Base-by-base conservation (phyloP, 2,113 vertebrate genomes). In the Anolis sagrei region DNA sequence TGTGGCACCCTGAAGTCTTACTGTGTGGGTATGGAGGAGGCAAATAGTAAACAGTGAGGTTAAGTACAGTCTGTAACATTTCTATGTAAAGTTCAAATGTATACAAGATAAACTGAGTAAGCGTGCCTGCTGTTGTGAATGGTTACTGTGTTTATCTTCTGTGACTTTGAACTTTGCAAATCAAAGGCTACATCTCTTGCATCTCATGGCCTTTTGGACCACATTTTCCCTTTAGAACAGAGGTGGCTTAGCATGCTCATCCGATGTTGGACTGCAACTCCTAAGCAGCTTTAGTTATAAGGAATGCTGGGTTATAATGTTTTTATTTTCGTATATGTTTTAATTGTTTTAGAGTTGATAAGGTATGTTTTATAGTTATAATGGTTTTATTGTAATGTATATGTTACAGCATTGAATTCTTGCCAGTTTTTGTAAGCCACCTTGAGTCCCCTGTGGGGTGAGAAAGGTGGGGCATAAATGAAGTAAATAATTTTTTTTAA, bases 81-180 rank as follows among this genome's bases (percentile, higher is more conserved):
- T 76, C 48, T 34, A 62, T 61, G 48, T 51, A 79, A 61, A 79
- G 66, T 80, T 74, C 84, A 86, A 44, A 48, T 64, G 19, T 44
- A 32, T n/a, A 62, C 70, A 75, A 61, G 27, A 29, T 73, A 73
- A 73, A 34, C n/a, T 68, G 19, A 84, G 36, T 13, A 51, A 49
- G 0, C 10, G 19, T 44, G 39, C 16, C 51, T 75, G 21, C n/a
- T 51, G 74, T 27, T 66, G 36, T 39, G 29, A 64, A 32, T 44
- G 44, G 6, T 32, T 68, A 82, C 13, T 72, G 69, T 25, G n/a
- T 32, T 58, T 72, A 36, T 29, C 32, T 74, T 61, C 7, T 74
- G 29, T 29, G 39, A 27, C 23, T 9, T 9, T 19, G 51, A 80
- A 29, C 78, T 44, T 44, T 29, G n/a, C 49, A 32, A 8, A 32